Evolutionary conservation across 2,797 vertebrate species (phyloP), one percentile per base, ranked within the genome.

Genomic region (Enteromius unitaeniatus): DNA sequence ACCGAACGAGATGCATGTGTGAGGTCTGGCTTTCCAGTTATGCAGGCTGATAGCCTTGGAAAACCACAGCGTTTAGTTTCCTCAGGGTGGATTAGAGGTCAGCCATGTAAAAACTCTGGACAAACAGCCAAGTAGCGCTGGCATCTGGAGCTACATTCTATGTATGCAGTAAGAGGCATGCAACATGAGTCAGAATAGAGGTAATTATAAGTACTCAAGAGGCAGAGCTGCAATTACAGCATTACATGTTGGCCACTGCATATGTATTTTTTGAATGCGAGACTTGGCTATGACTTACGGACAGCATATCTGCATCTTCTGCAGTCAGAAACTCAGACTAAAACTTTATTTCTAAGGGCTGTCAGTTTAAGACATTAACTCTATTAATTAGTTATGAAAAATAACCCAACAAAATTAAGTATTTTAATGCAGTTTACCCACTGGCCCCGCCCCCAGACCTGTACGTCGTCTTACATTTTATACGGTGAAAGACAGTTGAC

Each of bases 81-180:
- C 79, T 79, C 40, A 74, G 80, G 58, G 70, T 78, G 73, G 42
- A 73, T 64, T 77, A 74, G 62, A 55, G 78, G 84, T 81, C 82
- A 84, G 68, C 60, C 67, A 72, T 62, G 55, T 70, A 19, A 58
- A 76, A 84, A 76, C 62, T 64, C 15, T 51, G 68, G 70, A 77
- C 37, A 76, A 79, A 45, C 53, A 69, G 83, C 15, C 84, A 72
- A 74, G 77, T 37, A 67, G 49, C 68, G 53, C 6, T 78, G 21
- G 73, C 28, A 80, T 84, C 53, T 55, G 28, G 49, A 65, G 58
- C 17, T 28, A 62, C 53, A 55, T 70, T 84, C 73, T 60, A 72
- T 84, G 51, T 47, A 68, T 37, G 64, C 74, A 58, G 49, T 37
- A 37, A 69, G 37, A 49, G 67, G 47, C 19, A 7, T 55, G 60